Evolutionary conservation across 2,888 invertebrate genomes (phyloP).

Genomic region (Dicyrtomina minuta): DNA sequence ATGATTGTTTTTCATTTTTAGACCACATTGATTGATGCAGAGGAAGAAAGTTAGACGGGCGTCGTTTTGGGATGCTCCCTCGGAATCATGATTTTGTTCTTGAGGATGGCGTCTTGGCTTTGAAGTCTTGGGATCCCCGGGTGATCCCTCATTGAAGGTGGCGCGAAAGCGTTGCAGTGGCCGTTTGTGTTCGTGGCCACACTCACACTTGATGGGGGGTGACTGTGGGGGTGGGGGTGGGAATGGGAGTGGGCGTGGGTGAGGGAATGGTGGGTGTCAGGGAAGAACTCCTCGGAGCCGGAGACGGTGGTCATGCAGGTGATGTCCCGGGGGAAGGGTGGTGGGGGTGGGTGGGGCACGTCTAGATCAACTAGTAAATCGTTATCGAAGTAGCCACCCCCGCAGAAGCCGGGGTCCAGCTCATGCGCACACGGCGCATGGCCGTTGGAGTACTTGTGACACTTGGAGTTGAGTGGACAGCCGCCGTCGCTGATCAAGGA

Average conservation of each 20-base stretch:
- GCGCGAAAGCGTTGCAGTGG: too few species aligned
- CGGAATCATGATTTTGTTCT: slow-evolving; percentile 10
- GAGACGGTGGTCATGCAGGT: slow-evolving; percentile 35
- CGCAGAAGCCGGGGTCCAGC: background rate
- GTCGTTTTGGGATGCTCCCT: slow-evolving; percentile 37
- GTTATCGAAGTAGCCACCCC: slow-evolving; percentile 20
- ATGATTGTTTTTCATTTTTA: too few species aligned
- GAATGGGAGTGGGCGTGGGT: too few species aligned
- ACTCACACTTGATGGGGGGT: background rate
- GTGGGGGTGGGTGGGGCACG: slow-evolving; percentile 50
- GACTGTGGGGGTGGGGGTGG: too few species aligned
- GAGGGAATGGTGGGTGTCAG: background rate
- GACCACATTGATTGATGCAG: too few species aligned
- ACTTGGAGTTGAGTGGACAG: slow-evolving; percentile 11
- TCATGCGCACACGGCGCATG: background rate
- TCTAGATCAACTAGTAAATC: slow-evolving; percentile 39
- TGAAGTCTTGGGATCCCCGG: too few species aligned
- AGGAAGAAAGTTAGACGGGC: slow-evolving; percentile 39
- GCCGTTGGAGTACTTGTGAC: background rate
- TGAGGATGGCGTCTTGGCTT: too few species aligned
- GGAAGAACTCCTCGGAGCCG: slow-evolving; percentile 5
- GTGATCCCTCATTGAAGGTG: background rate
- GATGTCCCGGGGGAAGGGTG: slow-evolving; percentile 39
- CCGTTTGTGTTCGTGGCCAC: background rate
- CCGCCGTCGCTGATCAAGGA: too few species aligned